Evolutionary conservation across 2,888 invertebrate genomes (phyloP), one percentile per base, ranked within the genome.

Genomic region (Dorcus hopei): DNA sequence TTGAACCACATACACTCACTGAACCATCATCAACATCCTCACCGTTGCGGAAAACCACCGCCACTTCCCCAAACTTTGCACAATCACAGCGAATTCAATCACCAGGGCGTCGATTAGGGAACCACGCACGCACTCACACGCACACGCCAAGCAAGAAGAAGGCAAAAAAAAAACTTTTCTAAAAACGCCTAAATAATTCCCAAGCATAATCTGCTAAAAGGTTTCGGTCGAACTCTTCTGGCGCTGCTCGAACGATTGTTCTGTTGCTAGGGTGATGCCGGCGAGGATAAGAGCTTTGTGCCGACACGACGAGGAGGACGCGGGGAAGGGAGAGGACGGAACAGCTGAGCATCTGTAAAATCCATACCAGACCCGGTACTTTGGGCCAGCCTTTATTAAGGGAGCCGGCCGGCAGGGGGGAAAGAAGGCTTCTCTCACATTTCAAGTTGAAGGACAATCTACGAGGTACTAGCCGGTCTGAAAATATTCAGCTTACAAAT

Each of bases 291-390:
- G 54, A 62, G 63, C 61, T 65, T 63, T 65, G 58, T 65, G 52
- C 52, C 48, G 52, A 48, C 56, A 56, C 42, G 49, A 49, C 19
- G 56, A 9, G 19, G 45, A 38, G 41, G 26, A 19, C 40, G 55
- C n/a, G 56, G 59, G 58, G 59, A 48, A 58, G 54, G 49, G 61
- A 49, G 58, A 54, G 52, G 50, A 61, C 58, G 61, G 62, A 69
- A 70, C 70, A 70, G 68, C 66, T 68, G 70, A 71, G 69, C 68
- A 68, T 67, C 67, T 68, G 70, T 68, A 68, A 65, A 64, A 69
- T 69, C 69, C 69, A 67, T 67, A 65, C 62, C 62, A 63, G 56
- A 61, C 58, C 62, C 49, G 49, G 55, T 55, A 49, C 43, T 41
- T 55, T 43, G 11, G 53, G 49, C 55, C 49, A 9, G 54, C 26